Conservation (phyloP, 2,797 vertebrate species). For the Cossypha polioptera region DNA sequence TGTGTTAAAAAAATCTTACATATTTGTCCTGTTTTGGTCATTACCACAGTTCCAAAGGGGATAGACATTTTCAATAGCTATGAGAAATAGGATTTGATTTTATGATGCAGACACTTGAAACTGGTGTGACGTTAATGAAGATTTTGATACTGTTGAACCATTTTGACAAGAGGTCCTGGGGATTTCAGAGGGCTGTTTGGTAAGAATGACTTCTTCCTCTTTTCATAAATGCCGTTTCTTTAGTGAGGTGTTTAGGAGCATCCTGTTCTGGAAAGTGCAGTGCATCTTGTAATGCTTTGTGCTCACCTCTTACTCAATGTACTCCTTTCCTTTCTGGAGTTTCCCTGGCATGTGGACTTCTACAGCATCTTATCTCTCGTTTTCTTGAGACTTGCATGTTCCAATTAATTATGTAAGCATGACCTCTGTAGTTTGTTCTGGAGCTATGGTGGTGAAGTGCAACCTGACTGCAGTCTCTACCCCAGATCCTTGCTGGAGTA, state of each 20-base stretch:
- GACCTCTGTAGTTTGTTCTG: background rate
- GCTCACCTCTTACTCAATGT: background rate
- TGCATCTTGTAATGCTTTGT: background rate
- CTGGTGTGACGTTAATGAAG: background rate
- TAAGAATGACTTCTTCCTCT: background rate
- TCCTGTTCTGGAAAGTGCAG: background rate
- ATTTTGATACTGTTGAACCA: background rate
- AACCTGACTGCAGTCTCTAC: background rate
- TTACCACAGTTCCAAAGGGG: background rate
- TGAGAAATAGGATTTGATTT: background rate
- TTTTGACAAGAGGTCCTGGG: background rate
- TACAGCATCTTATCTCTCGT: background rate
- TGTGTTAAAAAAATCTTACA: background rate
- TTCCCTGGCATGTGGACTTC: background rate
- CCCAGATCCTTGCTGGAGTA: background rate
- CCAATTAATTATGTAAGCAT: background rate
- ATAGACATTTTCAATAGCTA: background rate
- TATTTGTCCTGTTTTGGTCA: background rate
- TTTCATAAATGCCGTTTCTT: background rate
- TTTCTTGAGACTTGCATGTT: background rate
- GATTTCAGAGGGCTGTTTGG: background rate
- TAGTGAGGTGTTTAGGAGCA: background rate
- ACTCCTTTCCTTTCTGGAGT: background rate
- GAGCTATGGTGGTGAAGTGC: background rate
- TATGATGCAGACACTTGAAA: background rate